Base-by-base conservation (phyloP, 2,888 invertebrate species). In the Scaptomyza parva region DNA sequence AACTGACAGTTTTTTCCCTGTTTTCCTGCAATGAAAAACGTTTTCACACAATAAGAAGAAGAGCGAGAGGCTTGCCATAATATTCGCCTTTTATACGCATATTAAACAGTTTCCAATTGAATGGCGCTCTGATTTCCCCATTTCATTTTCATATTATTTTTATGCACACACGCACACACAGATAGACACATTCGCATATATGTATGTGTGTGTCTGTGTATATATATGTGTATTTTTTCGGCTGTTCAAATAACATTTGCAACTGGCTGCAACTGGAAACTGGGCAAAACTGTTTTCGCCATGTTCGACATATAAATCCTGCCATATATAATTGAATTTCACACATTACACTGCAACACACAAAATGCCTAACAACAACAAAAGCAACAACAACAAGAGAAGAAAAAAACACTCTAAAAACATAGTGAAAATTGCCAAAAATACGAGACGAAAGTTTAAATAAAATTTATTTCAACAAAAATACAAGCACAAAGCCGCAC, bases 401-500 rank as follows among this genome's bases (percentile, higher is more conserved):
- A 64, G 8, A 24, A 58, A 59, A 39, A 7, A 40, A 39, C 37
- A 53, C 30, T n/a, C 30, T 9, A 30, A 41, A 40, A 51, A 62
- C 37, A 45, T 17, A 41, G 45, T 53, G 40, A 58, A 67, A 58
- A 60, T 72, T 70, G 64, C 67, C 59, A 68, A 71, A 71, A 69
- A 79, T 66, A 68, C 69, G 74, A 78, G 77, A 79, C 79, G 73
- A 85, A 82, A 85, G 86, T 81, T 85, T 85, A 85, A 86, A 85
- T 85, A 85, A 84, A 85, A 84, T 85, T 85, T 85, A 85, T 86
- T 86, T 86, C 79, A 84, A 79, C 78, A 84, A 81, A 83, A 84
- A 82, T 70, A 75, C 63, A 66, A 50, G 35, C 63, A 40, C 39
- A 58, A 9, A 50, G 18, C 4, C 1, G 48, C n/a, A 24, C 24